These are phyloP conservation scores for Podocnemis expansa DNA, from an alignment of 2,113 vertebrate species.

Conservation along the genomic window DNA sequence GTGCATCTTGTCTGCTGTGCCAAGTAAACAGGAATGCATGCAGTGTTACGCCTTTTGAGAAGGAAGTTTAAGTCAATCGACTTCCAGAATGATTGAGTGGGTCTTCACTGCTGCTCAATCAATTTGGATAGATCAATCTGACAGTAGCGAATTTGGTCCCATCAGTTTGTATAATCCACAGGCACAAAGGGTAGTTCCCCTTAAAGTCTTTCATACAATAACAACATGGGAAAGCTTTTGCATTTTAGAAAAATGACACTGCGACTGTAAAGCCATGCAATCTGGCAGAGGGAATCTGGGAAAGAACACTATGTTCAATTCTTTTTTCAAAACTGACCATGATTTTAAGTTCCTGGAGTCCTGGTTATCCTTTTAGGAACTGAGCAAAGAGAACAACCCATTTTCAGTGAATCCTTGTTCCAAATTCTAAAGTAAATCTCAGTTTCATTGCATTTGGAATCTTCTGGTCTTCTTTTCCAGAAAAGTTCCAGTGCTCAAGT, in stretches of 20 bases:
- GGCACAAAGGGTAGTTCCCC: background rate
- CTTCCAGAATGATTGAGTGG: too few species aligned
- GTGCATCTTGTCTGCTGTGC: too few species aligned
- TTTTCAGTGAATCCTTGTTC: background rate
- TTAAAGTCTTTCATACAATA: background rate
- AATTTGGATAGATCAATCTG: too few species aligned
- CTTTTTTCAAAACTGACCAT: background rate
- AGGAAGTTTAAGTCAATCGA: too few species aligned
- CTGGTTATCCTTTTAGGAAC: background rate
- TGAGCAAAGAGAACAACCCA: background rate
- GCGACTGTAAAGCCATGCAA: background rate
- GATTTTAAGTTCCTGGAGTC: background rate
- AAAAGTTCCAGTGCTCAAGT: background rate
- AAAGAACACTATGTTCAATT: rapidly evolving
- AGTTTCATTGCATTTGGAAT: background rate
- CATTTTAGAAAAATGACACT: background rate
- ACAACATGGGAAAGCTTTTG: background rate
- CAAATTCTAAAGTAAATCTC: background rate
- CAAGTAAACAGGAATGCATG: too few species aligned
- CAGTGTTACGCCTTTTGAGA: too few species aligned
- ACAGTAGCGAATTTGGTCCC: too few species aligned
- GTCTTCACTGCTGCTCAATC: too few species aligned
- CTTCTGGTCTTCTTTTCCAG: background rate
- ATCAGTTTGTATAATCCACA: too few species aligned
- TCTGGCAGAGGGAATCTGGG: background rate